Percentiles rank a stretch among this genome's conserved stretches.
Evolutionary conservation across 2,888 invertebrate species (phyloP).

Genomic region (Colostygia pectinataria): DNA sequence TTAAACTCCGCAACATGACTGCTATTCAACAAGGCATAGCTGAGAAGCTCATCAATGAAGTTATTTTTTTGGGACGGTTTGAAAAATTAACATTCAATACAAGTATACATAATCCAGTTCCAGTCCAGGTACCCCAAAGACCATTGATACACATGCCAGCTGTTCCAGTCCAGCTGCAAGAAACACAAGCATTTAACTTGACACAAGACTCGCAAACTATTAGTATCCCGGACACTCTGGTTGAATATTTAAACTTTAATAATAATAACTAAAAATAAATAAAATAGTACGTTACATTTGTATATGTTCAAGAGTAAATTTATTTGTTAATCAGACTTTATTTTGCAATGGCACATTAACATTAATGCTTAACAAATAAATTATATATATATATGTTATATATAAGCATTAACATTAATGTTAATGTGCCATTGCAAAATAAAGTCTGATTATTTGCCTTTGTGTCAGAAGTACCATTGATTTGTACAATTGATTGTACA

Average conservation of each 20-base stretch:
- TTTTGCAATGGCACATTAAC: conserved; percentile 20
- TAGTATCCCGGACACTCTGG: conserved; percentile 20
- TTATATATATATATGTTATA: too few relatives aligned
- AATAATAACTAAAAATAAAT: conserved; percentile 22
- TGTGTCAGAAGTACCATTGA: too few relatives aligned
- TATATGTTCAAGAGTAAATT: conserved; percentile 25
- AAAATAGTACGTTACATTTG: conserved; percentile 18
- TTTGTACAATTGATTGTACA: too few relatives aligned
- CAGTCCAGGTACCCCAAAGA: conserved; percentile 20
- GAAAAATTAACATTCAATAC: conserved; percentile 18
- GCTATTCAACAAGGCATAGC: conserved; percentile 29
- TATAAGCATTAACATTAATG: conserved; percentile 23
- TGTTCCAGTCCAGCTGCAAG: conserved; percentile 25
- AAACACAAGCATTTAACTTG: conserved; percentile 26
- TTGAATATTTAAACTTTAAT: conserved; percentile 24
- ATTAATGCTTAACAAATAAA: too few relatives aligned
- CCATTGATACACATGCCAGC: conserved; percentile 13
- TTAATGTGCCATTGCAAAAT: conserved; percentile 19
- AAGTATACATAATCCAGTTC: conserved; percentile 22
- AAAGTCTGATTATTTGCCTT: conserved; percentile 19
- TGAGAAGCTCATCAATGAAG: conserved; percentile 30
- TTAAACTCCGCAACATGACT: conserved; percentile 32
- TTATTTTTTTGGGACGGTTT: conserved; percentile 25
- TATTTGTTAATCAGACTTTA: conserved; percentile 23
- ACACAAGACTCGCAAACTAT: conserved; percentile 23